Conservation (phyloP, 2,888 invertebrate species). For the Pseudolycoriella hygida region DNA sequence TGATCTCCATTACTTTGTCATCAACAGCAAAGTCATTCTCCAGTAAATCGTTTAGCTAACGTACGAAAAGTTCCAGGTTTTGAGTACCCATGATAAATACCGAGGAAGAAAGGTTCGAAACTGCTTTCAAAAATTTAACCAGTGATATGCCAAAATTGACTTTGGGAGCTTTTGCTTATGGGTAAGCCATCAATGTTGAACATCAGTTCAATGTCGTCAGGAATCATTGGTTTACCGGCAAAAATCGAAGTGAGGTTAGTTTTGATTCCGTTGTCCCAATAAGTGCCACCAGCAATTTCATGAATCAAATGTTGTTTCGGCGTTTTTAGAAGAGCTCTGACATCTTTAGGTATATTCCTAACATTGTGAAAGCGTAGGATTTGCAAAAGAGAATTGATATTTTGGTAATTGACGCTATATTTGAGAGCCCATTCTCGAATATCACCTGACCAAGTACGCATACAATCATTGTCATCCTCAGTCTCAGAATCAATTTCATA, state of each 20-base stretch:
- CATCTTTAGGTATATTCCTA: not conserved
- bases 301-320: not conserved
- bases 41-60: not conserved
- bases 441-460: too few species aligned
- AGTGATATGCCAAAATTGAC: constrained; percentile 7
- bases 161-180: constrained; percentile 5
- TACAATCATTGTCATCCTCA: too few species aligned
- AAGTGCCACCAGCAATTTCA: constrained; percentile 2
- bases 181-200: constrained; percentile 6
- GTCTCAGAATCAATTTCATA: too few species aligned
- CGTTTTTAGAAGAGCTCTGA: constrained; percentile 4
- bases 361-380: too few species aligned
- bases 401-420: too few species aligned
- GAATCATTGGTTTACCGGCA: not conserved
- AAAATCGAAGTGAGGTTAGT: not conserved
- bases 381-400: too few species aligned
- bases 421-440: too few species aligned
- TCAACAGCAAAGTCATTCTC: not conserved
- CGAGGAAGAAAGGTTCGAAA: not conserved
- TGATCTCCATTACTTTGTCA: not conserved
- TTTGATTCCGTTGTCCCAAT: constrained; percentile 5
- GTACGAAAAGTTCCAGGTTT: constrained; percentile 4
- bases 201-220: not conserved
- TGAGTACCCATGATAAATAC: constrained; percentile 3
- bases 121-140: not conserved